Evolutionary conservation across 2,113 vertebrate genomes (phyloP), one percentile per base, ranked within the genome.

Genomic region (Halichoerus grypus): DNA sequence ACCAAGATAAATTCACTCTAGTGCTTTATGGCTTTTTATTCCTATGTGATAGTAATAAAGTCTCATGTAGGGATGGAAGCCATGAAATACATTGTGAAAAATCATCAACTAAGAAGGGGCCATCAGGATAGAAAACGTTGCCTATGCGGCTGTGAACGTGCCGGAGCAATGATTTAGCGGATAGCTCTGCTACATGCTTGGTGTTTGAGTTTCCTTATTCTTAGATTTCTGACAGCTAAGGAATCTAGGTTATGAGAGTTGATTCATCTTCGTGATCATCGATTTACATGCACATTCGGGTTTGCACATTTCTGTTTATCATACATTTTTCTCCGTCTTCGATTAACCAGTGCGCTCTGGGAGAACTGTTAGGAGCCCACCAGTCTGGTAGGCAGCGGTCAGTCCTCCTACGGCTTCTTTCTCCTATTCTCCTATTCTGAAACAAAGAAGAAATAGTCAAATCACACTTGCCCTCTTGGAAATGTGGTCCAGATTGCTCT

Each of bases 21-120:
- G 99, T 99, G 99, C 99, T 99, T 99, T 99, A 99, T 99, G 99
- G 99, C 99, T 99, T 99, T 99, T 99, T 99, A 99, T 99, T 99
- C 99, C 99, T 99, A 99, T 99, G 99, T 99, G 99, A 99, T 99
- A 99, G 98, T 99, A 99, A 99, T 99, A 99, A 99, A 99, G 99
- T 99, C 99, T 99, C 99, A 99, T 99, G 99, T 99, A 99, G 99
- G 99, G 99, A 99, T 99, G 99, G 99, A 99, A 99, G 99, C 99
- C 99, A 99, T 99, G 99, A 99, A 99, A 99, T 99, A 99, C 99
- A 99, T 99, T 99, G 99, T 99, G 99, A 99, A 99, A 99, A 99
- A 98, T 99, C 99, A 98, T 98, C 99, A 99, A 98, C 99, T 99
- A 98, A 99, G 99, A 99, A 99, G 99, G 98, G 99, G 98, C 98